These are phyloP conservation scores for Acronicta alni DNA, from an alignment of 2,888 invertebrate species.

Conservation along the genomic window DNA sequence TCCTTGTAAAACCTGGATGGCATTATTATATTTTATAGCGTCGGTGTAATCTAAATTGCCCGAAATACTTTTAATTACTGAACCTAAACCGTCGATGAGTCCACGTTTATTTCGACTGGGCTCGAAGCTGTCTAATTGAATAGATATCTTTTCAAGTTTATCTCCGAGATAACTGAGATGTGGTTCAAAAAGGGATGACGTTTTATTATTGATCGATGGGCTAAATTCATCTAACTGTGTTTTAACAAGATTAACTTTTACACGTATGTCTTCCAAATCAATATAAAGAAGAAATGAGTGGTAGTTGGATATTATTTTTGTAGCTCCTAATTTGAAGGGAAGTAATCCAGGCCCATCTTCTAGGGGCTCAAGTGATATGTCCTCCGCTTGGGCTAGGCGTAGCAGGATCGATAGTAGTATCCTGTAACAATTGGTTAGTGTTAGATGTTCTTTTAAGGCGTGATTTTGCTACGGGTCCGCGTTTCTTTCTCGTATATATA, in stretches of 20 bases:
- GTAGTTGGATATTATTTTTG: conserved; percentile 44
- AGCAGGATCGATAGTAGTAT: conserved; percentile 13
- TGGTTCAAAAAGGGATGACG: conserved; percentile 4
- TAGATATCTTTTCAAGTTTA: conserved; percentile 5
- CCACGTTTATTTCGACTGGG: conserved; percentile 2
- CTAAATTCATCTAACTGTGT: neutral
- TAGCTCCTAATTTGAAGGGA: conserved; percentile 43
- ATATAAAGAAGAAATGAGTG: conserved; percentile 36
- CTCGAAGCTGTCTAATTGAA: conserved; percentile 1
- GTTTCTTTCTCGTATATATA: conserved; percentile 11
- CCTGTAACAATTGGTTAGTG: conserved; percentile 7
- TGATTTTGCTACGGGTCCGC: conserved; percentile 11
- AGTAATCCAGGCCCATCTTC: no score
- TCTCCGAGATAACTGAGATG: conserved; percentile 5
- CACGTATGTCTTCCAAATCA: neutral
- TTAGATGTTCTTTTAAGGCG: conserved; percentile 10
- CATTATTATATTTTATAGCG: no score
- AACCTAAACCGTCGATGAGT: neutral
- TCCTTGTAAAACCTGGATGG: no score
- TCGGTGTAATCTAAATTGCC: no score
- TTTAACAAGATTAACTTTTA: neutral
- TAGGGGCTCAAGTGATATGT: conserved; percentile 38
- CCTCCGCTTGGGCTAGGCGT: conserved; percentile 11
- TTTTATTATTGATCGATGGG: conserved; percentile 6
- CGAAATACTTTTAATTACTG: no score